Percentiles rank a stretch among this genome's conserved stretches.
phyloP scores from a whole-genome alignment of 1,140 invertebrate species.

The Sogatella furcifera region DNA sequence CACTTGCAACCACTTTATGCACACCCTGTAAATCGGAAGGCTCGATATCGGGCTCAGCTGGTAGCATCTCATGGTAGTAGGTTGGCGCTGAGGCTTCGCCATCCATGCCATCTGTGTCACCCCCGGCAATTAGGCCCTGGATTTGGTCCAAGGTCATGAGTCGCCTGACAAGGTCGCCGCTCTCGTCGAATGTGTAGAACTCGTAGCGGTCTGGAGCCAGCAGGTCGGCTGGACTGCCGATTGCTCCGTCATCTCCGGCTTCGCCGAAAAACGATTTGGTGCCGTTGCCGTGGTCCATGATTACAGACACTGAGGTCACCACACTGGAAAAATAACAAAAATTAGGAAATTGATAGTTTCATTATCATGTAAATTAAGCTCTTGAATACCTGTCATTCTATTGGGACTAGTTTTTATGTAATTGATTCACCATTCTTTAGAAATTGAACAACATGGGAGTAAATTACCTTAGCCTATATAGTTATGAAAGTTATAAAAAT shows the following conservation, averaged over 20 bases:
- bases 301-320: conserved; percentile 46
- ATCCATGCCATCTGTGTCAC: conserved; percentile 44
- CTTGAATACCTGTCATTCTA: too few relatives aligned
- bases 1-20: conserved; percentile 64
- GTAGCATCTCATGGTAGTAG: conserved; percentile 27
- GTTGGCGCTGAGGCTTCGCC: conserved; percentile 25
- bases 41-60: conserved; percentile 26
- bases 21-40: conserved; percentile 46
- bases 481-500: too few relatives aligned
- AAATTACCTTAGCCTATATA: too few relatives aligned
- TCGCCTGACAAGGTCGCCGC: conserved; percentile 64
- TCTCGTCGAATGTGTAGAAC: conserved; percentile 73
- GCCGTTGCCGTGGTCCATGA: conserved; percentile 43
- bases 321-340: conserved; percentile 41
- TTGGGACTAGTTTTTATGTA: too few relatives aligned
- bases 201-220: conserved; percentile 67
- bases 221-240: conserved; percentile 61
- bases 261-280: conserved; percentile 43
- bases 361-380: too few relatives aligned
- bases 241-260: conserved; percentile 38
- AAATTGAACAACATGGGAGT: too few relatives aligned
- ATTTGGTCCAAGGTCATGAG: conserved; percentile 75
- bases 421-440: too few relatives aligned
- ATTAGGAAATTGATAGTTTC: background rate
- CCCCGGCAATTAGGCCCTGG: conserved; percentile 66